A percentile compares a stretch with the other conserved stretches of the same genome.
phyloP scores from a whole-genome alignment of 2,113 vertebrate species.

The Coturnix japonica region DNA sequence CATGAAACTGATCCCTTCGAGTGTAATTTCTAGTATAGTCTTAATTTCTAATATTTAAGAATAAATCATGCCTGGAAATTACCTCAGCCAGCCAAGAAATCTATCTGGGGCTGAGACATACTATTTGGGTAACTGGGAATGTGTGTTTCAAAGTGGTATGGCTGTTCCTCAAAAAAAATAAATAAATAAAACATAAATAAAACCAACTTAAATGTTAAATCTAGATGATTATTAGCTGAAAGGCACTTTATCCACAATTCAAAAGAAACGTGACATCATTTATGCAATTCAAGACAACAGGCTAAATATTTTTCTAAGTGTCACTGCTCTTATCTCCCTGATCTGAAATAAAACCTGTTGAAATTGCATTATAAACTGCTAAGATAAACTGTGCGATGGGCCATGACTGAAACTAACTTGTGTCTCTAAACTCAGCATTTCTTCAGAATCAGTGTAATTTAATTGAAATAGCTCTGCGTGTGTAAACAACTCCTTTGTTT shows the following conservation, averaged over 20 bases:
- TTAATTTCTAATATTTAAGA: neutral
- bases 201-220: neutral
- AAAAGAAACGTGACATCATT: constrained; percentile 14
- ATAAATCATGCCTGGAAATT: neutral
- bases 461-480: constrained; percentile 84
- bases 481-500: constrained; percentile 85
- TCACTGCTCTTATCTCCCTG: neutral
- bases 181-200: neutral
- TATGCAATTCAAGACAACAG: neutral
- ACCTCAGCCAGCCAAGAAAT: neutral
- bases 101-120: neutral
- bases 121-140: neutral
- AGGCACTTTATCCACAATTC: neutral
- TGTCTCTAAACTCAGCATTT: constrained; percentile 78
- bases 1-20: neutral
- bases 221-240: neutral
- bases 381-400: constrained; percentile 61
- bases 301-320: constrained; percentile 57
- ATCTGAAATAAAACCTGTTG: constrained; percentile 57
- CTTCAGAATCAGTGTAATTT: constrained; percentile 80
- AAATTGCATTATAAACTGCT: constrained; percentile 59
- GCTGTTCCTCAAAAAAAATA: neutral
- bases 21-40: neutral
- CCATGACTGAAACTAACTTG: constrained; percentile 69
- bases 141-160: neutral